Evolutionary conservation across 2,888 invertebrate species (phyloP), one percentile per base, ranked within the genome.

Genomic region (Melangyna quadrimaculata): DNA sequence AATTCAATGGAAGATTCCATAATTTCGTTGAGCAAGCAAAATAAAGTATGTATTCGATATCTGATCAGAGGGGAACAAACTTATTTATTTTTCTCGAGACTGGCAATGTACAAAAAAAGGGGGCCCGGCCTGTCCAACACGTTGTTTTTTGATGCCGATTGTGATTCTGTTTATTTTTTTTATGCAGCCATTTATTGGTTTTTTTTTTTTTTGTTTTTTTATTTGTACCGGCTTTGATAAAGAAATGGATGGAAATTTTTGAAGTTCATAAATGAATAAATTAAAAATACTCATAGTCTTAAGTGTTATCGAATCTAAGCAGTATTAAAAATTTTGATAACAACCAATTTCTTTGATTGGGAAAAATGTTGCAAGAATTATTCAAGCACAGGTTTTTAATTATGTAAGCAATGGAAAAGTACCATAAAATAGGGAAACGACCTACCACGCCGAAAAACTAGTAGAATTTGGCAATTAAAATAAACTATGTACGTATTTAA

Each of bases 1-100:
- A 29, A 45, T n/a, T 32, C 29, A 65, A 65, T 45, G 65, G 65
- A 65, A 65, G 45, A 32, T 65, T 65, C 45, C 65, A 65, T 32
- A 45, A 19, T 32, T 65, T 24, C 17, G 17, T 43, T 19, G 4
- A 19, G 8, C 17, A 32, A 45, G 24, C 37, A 27, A 61, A 40
- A 27, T 9, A 45, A 19, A 45, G 7, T 14, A 8, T 27, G 1
- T 19, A 5, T 27, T 37, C 12, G 24, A 37, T 40, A 61, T 63
- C 65, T 19, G 8, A 22, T 45, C 32, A 45, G 29, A 19, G 45
- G 45, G 19, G 43, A 45, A 45, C 45, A 65, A 65, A 65, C 45
- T 65, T 29, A 17, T 61, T 40, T n/a, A 12, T n/a, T n/a, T 40
- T 27, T 10, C n/a, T 24, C 5, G 10, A 32, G 45, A 7, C 10